Conservation (phyloP, 2,888 invertebrate species). For the Oxystoma pomonae region DNA sequence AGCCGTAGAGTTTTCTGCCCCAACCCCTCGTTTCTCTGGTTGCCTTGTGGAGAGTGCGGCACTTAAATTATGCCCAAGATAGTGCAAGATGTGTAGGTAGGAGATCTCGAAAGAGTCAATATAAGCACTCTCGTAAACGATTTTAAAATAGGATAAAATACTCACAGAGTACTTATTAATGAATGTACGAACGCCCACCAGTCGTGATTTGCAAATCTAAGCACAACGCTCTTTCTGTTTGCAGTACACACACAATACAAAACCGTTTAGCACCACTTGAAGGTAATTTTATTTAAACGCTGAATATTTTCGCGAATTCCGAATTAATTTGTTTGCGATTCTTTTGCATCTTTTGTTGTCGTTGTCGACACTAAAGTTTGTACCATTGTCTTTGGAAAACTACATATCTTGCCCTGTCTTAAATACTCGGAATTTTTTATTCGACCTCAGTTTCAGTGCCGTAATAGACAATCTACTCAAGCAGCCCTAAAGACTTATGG, state of each 20-base stretch:
- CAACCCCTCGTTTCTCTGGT: no score
- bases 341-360: neutral
- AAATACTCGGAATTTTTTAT: no score
- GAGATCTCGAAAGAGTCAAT: conserved; percentile 29
- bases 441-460: no score
- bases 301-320: neutral
- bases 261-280: conserved; percentile 23
- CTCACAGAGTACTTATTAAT: conserved; percentile 27
- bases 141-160: conserved; percentile 28
- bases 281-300: conserved; percentile 17
- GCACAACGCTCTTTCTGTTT: conserved; percentile 23
- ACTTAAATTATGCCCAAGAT: conserved; percentile 16
- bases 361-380: neutral
- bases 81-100: conserved; percentile 23
- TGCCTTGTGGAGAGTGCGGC: no score
- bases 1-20: no score
- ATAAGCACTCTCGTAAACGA: conserved; percentile 29
- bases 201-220: conserved; percentile 30
- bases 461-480: no score
- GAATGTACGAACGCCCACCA: conserved; percentile 29
- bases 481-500: no score
- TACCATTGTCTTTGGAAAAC: neutral
- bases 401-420: no score
- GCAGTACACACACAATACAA: conserved; percentile 19
- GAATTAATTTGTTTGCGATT: neutral